Evolutionary conservation across 2,797 vertebrate genomes (phyloP).

Genomic region (Echeneis naucrates): DNA sequence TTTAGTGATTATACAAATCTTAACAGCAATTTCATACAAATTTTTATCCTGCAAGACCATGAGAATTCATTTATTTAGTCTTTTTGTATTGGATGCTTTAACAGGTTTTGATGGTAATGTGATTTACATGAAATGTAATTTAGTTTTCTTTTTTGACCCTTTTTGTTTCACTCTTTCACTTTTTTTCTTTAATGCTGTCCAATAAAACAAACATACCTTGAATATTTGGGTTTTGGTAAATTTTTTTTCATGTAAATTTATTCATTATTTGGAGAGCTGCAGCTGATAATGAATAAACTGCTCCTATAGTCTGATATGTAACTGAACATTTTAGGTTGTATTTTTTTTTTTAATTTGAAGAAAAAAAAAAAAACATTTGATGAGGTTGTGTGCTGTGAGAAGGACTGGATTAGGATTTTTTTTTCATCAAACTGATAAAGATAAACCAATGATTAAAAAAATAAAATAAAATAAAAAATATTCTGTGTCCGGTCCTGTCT

Average conservation of each 20-base stretch:
- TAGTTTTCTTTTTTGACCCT: constrained; percentile 28
- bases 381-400: background rate
- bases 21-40: background rate
- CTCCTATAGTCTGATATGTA: too few relatives aligned
- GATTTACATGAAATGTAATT: constrained; percentile 30
- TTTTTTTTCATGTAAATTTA: too few relatives aligned
- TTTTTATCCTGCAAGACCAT: background rate
- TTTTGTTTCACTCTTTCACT: background rate
- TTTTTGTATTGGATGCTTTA: constrained; percentile 1
- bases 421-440: too few relatives aligned
- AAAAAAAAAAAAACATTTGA: background rate
- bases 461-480: too few relatives aligned
- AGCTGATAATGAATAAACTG: too few relatives aligned
- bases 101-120: constrained; percentile 5
- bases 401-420: background rate
- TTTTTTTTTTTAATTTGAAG: background rate
- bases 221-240: too few relatives aligned
- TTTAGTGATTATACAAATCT: background rate
- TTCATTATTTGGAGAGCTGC: too few relatives aligned
- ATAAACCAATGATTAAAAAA: constrained; percentile 1
- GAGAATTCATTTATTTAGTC: constrained; percentile 1
- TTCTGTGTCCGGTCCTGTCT: background rate
- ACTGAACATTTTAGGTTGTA: background rate
- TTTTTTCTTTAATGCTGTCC: background rate
- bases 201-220: too few relatives aligned